phyloP scores from a whole-genome alignment of 1,140 invertebrate species.

The Brachionus plicatilis region DNA sequence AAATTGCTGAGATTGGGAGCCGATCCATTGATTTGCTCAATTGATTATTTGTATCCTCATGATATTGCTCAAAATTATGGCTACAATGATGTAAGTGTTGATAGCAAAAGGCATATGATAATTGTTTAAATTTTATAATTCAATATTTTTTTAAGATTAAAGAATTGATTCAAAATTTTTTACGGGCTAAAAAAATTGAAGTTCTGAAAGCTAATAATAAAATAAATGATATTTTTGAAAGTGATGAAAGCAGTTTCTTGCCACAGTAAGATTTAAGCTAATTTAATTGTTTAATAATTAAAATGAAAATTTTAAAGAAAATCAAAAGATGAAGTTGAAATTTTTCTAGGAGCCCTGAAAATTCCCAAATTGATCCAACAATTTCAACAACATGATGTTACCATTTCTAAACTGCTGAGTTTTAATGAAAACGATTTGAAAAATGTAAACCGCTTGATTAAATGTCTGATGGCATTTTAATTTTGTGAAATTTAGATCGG shows the following conservation, averaged over 20 bases:
- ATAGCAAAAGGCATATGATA: not conserved
- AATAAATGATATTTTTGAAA: not conserved
- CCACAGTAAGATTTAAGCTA: not conserved
- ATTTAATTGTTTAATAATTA: not conserved
- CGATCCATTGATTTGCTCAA: slow-evolving; percentile 14
- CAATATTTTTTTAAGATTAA: not conserved
- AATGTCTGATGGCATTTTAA: not conserved
- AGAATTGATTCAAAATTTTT: slow-evolving; percentile 19
- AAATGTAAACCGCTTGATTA: not conserved
- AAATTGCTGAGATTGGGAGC: slow-evolving; percentile 20
- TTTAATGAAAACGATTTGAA: not conserved
- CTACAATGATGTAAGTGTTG: not conserved
- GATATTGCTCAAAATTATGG: slow-evolving; percentile 12
- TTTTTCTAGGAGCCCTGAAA: not conserved
- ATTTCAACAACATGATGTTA: not conserved
- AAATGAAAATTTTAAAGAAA: not conserved
- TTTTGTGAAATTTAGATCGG: not conserved
- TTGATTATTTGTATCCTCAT: slow-evolving; percentile 20
- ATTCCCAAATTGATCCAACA: not conserved
- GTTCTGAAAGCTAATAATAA: not conserved
- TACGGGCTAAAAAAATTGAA: not conserved
- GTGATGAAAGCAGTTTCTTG: not conserved
- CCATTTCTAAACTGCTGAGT: not conserved
- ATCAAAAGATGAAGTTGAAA: not conserved
- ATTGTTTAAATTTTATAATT: not conserved